Conservation (phyloP, 2,888 invertebrate species). For the Megastigmus dorsalis region DNA sequence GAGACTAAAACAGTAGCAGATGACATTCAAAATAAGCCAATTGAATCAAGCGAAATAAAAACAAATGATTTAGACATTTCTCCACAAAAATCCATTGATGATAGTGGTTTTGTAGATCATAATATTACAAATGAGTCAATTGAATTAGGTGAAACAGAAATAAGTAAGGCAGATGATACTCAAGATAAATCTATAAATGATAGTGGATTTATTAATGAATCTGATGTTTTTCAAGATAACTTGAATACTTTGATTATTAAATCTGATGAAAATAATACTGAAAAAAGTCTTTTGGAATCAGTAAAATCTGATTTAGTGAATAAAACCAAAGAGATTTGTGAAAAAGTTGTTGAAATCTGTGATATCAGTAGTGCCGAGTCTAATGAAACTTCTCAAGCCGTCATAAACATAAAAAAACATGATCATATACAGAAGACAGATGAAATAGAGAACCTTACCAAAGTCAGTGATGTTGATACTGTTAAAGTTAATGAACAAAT, state of each 20-base stretch:
- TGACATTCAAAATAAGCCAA: background rate
- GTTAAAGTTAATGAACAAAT: constrained; percentile 6
- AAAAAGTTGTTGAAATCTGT: constrained; percentile 42
- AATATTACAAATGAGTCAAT: constrained; percentile 25
- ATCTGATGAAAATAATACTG: background rate
- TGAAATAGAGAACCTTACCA: constrained; percentile 33
- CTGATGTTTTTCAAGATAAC: constrained; percentile 12
- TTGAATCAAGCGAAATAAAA: background rate
- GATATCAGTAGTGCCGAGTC: constrained; percentile 45
- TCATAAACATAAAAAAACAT: background rate
- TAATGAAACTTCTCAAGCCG: constrained; percentile 12
- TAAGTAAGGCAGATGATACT: background rate
- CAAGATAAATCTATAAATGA: constrained; percentile 6
- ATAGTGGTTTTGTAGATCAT: constrained; percentile 25
- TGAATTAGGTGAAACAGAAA: constrained; percentile 19
- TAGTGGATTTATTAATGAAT: constrained; percentile 40
- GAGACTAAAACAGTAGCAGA: background rate
- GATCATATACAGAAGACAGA: constrained; percentile 17
- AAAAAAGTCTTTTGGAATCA: background rate
- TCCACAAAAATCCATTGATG: background rate
- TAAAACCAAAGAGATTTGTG: constrained; percentile 46
- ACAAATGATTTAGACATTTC: background rate
- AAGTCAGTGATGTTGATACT: constrained; percentile 38
- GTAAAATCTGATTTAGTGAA: constrained; percentile 19
- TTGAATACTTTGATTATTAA: background rate